Percentiles rank a stretch among this genome's conserved stretches.
These are phyloP conservation scores for Poeciliopsis occidentalis DNA, from an alignment of 2,113 vertebrate species.

Conservation along the genomic window DNA sequence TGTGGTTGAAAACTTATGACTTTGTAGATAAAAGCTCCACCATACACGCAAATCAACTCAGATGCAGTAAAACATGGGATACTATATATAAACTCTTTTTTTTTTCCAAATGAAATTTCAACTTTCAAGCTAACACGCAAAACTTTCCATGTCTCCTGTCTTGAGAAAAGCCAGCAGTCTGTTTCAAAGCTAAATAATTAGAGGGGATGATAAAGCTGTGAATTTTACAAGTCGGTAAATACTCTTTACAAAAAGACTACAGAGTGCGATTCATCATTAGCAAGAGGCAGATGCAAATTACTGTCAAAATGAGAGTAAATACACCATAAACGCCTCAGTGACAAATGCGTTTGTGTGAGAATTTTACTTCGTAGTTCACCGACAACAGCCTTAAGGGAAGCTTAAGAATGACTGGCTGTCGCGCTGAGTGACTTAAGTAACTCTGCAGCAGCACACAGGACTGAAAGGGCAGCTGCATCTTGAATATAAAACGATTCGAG, in stretches of 20 bases:
- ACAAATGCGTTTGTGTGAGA: constrained; percentile 61
- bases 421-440: constrained; percentile 51
- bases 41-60: not conserved
- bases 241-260: constrained; percentile 8
- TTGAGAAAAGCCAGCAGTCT: constrained; percentile 27
- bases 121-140: constrained; percentile 8
- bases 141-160: constrained; percentile 13
- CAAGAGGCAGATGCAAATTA: constrained; percentile 53
- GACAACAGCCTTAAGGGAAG: constrained; percentile 48
- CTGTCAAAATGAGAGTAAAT: constrained; percentile 32
- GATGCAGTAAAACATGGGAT: not conserved
- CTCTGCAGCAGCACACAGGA: constrained; percentile 46
- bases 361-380: constrained; percentile 50
- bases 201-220: constrained; percentile 22
- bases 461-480: constrained; percentile 49
- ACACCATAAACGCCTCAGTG: constrained; percentile 36
- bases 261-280: constrained; percentile 42
- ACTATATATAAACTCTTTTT: not conserved
- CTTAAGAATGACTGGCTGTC: constrained; percentile 47
- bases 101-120: not conserved
- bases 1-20: not conserved
- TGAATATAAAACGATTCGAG: constrained; percentile 35
- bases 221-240: constrained; percentile 15
- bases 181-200: constrained; percentile 33
- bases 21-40: not conserved